These are phyloP conservation scores for Meiosimyza platycephala DNA, from an alignment of 2,888 invertebrate species.

Conservation along the genomic window DNA sequence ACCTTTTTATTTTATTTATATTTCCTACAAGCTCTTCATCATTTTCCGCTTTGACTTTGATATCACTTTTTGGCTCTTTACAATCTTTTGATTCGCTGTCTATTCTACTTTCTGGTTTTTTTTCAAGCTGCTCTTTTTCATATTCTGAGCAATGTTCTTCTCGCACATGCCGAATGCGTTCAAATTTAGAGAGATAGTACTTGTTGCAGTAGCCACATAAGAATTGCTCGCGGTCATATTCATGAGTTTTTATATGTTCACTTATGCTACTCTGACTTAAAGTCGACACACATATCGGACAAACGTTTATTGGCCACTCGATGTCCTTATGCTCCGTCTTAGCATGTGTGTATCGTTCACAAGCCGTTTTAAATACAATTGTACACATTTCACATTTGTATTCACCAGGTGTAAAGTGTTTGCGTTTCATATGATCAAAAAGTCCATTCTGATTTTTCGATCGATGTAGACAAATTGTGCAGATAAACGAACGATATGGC, in stretches of 20 bases:
- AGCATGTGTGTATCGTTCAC: constrained; percentile 38
- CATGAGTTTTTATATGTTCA: constrained; percentile 35
- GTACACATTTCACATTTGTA: constrained; percentile 40
- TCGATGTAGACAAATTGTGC: constrained; percentile 39
- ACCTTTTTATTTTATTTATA: too few relatives aligned
- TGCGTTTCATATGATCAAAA: constrained; percentile 39
- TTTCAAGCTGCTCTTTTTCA: background rate
- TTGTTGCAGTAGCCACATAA: constrained; percentile 29
- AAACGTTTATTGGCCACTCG: constrained; percentile 40
- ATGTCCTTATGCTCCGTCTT: constrained; percentile 36
- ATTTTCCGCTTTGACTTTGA: too few relatives aligned
- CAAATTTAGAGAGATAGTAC: background rate
- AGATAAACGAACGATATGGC: constrained; percentile 42
- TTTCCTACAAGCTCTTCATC: too few relatives aligned
- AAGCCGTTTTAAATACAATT: constrained; percentile 19
- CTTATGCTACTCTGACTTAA: background rate
- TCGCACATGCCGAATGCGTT: background rate
- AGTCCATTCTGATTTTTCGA: constrained; percentile 34
- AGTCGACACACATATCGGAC: constrained; percentile 38
- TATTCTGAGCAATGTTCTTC: constrained; percentile 1
- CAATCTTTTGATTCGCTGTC: too few relatives aligned
- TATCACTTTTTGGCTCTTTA: too few relatives aligned
- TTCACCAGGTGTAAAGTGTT: constrained; percentile 38
- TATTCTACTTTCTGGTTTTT: background rate
- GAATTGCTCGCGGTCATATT: constrained; percentile 28